Percentiles rank a stretch among this genome's conserved stretches.
Evolutionary conservation across 1,140 invertebrate species (phyloP).

Genomic region (Drosophila truncata): DNA sequence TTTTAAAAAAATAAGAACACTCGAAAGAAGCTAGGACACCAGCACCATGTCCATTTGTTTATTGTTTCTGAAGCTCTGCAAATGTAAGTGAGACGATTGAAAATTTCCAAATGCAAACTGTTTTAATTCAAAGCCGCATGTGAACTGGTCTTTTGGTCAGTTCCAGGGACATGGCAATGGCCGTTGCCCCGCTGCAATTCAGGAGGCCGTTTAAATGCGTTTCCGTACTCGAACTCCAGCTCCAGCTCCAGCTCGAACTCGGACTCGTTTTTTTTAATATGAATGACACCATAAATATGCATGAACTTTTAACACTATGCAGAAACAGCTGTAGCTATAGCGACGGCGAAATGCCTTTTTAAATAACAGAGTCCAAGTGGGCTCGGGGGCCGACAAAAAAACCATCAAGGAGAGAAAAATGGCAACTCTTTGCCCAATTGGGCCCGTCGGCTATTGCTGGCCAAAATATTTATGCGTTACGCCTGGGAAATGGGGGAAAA

Average conservation of each 20-base stretch:
- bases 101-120: slow-evolving; percentile 25
- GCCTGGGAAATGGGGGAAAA: slow-evolving; percentile 7
- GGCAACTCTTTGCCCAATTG: slow-evolving; percentile 48
- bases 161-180: slow-evolving; percentile 8
- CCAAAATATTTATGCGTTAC: slow-evolving; percentile 54
- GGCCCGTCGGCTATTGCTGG: slow-evolving; percentile 36
- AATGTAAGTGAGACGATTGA: slow-evolving; percentile 29
- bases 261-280: slow-evolving; percentile 70
- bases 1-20: not conserved
- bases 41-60: slow-evolving; percentile 20
- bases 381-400: slow-evolving; percentile 8
- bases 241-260: slow-evolving; percentile 29
- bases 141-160: not conserved
- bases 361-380: slow-evolving; percentile 71
- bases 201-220: slow-evolving; percentile 73
- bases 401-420: slow-evolving; percentile 25
- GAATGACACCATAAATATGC: slow-evolving; percentile 83
- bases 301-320: slow-evolving; percentile 83
- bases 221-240: slow-evolving; percentile 53
- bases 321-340: slow-evolving; percentile 77
- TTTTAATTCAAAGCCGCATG: slow-evolving; percentile 21
- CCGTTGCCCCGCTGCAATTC: slow-evolving; percentile 9
- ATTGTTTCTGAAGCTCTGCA: slow-evolving; percentile 26
- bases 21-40: not conserved
- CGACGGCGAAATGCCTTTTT: slow-evolving; percentile 70